These are phyloP conservation scores for Rhinopithecus roxellana DNA, from an alignment of 2,113 vertebrate species.

Conservation along the genomic window DNA sequence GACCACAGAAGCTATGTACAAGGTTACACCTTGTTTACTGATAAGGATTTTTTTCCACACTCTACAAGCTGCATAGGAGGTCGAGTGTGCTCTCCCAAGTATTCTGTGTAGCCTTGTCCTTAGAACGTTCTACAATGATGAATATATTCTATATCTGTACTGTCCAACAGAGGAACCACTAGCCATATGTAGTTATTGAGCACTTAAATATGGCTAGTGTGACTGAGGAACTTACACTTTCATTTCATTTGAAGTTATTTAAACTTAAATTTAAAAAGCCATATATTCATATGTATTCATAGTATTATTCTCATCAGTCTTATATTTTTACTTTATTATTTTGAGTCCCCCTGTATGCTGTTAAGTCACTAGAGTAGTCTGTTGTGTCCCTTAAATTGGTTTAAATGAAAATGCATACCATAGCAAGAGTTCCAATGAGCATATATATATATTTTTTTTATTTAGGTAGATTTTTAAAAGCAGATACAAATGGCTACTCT, in stretches of 20 bases:
- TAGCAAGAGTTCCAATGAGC: not conserved
- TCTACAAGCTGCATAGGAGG: not conserved
- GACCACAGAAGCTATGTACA: not conserved
- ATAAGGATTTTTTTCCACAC: not conserved
- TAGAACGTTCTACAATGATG: accelerated
- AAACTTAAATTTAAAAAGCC: not conserved
- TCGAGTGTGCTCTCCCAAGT: not conserved
- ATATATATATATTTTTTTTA: too few relatives aligned
- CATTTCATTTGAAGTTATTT: not conserved
- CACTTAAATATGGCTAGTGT: not conserved
- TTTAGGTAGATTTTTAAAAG: not conserved
- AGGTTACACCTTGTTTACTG: not conserved
- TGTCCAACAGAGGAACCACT: not conserved
- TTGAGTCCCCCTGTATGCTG: not conserved
- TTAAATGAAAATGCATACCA: not conserved
- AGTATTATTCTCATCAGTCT: not conserved
- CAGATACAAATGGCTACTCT: conserved; percentile 6
- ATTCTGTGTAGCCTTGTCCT: not conserved
- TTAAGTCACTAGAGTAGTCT: not conserved
- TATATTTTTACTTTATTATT: conserved; percentile 26
- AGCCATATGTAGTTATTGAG: not conserved
- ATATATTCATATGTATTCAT: not conserved
- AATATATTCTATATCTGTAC: not conserved
- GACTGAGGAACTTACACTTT: not conserved
- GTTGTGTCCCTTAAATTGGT: not conserved